Percentiles rank a stretch among this genome's conserved stretches.
phyloP scores from a whole-genome alignment of 2,888 invertebrate species.

The Anaspis maculata region DNA sequence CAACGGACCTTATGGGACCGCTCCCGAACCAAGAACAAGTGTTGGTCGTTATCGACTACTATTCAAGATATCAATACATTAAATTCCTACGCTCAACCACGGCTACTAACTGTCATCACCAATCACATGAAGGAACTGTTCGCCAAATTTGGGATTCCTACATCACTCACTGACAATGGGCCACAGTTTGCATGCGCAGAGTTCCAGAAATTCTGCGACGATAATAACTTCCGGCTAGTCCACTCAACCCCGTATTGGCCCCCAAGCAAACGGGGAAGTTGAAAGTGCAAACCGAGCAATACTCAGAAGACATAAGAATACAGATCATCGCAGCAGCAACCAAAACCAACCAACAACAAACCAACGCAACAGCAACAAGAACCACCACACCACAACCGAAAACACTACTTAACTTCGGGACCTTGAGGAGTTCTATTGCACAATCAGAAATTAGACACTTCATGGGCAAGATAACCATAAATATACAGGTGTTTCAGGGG shows the following conservation, averaged over 20 bases:
- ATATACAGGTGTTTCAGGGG: no score
- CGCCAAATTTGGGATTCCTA: not conserved
- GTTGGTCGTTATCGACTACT: not conserved
- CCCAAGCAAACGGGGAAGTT: slow-evolving; percentile 21
- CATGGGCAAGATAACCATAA: no score
- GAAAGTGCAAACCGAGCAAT: slow-evolving; percentile 21
- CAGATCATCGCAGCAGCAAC: no score
- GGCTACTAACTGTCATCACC: not conserved
- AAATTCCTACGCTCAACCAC: not conserved
- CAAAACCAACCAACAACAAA: no score
- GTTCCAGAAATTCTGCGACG: not conserved
- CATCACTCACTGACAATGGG: not conserved
- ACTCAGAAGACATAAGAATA: slow-evolving; percentile 15
- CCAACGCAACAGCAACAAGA: no score
- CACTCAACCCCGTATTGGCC: slow-evolving; percentile 1
- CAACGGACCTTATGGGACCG: not conserved
- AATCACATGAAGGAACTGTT: not conserved
- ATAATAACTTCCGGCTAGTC: not conserved
- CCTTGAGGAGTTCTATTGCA: no score
- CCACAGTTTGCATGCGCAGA: not conserved
- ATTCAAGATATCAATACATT: not conserved
- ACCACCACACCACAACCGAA: no score
- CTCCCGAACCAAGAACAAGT: not conserved
- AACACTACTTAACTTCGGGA: no score
- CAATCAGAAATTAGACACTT: no score